Evolutionary conservation across 2,113 vertebrate genomes (phyloP).

Genomic region (Albula glossodonta): DNA sequence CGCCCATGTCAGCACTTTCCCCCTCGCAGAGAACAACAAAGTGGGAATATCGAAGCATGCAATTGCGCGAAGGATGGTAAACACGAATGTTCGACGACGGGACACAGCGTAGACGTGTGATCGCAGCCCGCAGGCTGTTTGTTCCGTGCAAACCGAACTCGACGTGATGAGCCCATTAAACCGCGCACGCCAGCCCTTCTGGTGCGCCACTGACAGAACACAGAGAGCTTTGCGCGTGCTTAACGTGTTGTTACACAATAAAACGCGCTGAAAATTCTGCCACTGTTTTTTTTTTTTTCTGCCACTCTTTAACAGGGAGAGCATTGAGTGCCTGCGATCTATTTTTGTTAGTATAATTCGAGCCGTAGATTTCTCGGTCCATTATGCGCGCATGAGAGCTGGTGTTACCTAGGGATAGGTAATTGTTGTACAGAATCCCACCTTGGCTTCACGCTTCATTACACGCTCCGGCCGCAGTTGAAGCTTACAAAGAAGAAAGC

Average conservation of each 20-base stretch:
- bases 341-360: conserved; percentile 38
- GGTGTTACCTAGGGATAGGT: conserved; percentile 42
- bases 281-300: no score
- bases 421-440: conserved; percentile 44
- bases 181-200: background rate
- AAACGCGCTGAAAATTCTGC: no score
- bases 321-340: conserved; percentile 23
- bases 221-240: background rate
- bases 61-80: no score
- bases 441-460: conserved; percentile 49
- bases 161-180: conserved; percentile 1
- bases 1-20: no score
- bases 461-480: conserved; percentile 33
- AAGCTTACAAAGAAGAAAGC: background rate
- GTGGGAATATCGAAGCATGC: no score
- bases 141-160: background rate
- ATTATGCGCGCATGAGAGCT: conserved; percentile 43
- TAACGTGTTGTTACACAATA: background rate
- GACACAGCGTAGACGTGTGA: no score
- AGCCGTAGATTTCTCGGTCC: conserved; percentile 37
- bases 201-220: background rate
- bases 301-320: background rate
- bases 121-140: no score
- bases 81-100: no score
- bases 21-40: no score